phyloP scores from a whole-genome alignment of 1,140 invertebrate genomes.

The Drosophila burlai region DNA sequence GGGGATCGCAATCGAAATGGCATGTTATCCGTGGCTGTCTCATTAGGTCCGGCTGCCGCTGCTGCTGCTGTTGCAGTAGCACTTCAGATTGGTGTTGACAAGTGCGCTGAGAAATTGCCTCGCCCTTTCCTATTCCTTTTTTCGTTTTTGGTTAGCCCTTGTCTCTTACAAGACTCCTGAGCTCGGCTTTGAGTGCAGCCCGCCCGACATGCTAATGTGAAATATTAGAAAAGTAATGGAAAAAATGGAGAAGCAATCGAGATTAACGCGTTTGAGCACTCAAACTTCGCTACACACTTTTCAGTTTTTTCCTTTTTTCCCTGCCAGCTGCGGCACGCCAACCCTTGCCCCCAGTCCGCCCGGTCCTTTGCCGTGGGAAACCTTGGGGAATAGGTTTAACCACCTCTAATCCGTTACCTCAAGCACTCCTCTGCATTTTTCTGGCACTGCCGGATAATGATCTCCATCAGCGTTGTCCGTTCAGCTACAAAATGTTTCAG shows the following conservation, averaged over 20 bases:
- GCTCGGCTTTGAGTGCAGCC: slow-evolving; percentile 35
- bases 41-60: slow-evolving; percentile 41
- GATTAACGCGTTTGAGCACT: slow-evolving; percentile 68
- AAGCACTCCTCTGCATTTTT: slow-evolving; percentile 52
- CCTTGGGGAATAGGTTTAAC: slow-evolving; percentile 54
- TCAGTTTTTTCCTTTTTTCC: slow-evolving; percentile 28
- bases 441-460: slow-evolving; percentile 11
- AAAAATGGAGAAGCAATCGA: slow-evolving; percentile 63
- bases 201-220: slow-evolving; percentile 58
- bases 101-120: slow-evolving; percentile 69
- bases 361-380: slow-evolving; percentile 66
- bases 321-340: slow-evolving; percentile 41
- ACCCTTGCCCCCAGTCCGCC: neutral
- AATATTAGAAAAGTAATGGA: slow-evolving; percentile 73
- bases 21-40: slow-evolving; percentile 33
- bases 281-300: slow-evolving; percentile 48
- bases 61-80: slow-evolving; percentile 41
- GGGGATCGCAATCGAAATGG: slow-evolving; percentile 48
- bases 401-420: slow-evolving; percentile 67
- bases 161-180: slow-evolving; percentile 9
- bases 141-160: neutral
- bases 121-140: slow-evolving; percentile 17
- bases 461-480: slow-evolving; percentile 11
- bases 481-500: neutral
- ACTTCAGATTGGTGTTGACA: slow-evolving; percentile 81